phyloP scores from a whole-genome alignment of 2,113 vertebrate genomes.

The Sinocyclocheilus grahami region DNA sequence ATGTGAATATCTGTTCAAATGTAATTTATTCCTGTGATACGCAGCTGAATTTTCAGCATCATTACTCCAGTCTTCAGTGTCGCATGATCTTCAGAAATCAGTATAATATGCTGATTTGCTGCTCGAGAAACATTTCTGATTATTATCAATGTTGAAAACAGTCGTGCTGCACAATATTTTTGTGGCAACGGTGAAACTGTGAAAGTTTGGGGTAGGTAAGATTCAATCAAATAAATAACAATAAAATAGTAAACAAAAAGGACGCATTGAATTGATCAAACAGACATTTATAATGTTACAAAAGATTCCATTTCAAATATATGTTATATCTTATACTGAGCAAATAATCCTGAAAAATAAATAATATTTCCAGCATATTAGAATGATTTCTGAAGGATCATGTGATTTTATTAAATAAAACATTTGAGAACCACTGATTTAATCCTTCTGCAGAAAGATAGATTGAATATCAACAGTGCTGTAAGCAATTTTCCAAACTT shows the following conservation, averaged over 20 bases:
- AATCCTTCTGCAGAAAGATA: not conserved
- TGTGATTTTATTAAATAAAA: not conserved
- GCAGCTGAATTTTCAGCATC: not conserved
- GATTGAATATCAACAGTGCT: not conserved
- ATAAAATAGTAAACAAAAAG: not conserved
- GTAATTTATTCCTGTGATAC: not conserved
- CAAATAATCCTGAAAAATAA: not conserved
- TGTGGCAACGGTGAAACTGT: not conserved
- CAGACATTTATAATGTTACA: not conserved
- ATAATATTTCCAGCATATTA: not conserved
- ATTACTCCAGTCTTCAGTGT: not conserved
- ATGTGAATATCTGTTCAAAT: not conserved
- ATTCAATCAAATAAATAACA: not conserved
- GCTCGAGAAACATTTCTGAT: not conserved
- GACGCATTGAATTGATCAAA: not conserved
- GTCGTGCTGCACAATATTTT: not conserved
- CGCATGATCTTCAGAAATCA: not conserved
- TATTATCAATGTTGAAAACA: not conserved
- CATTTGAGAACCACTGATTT: not conserved
- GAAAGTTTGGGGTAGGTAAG: not conserved
- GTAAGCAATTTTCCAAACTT: not conserved
- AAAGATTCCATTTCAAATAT: not conserved
- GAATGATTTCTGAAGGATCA: not conserved
- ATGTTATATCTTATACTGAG: not conserved
- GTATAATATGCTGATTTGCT: not conserved